These are phyloP conservation scores for Brachionus manjavacas DNA, from an alignment of 1,140 invertebrate species.

Conservation along the genomic window DNA sequence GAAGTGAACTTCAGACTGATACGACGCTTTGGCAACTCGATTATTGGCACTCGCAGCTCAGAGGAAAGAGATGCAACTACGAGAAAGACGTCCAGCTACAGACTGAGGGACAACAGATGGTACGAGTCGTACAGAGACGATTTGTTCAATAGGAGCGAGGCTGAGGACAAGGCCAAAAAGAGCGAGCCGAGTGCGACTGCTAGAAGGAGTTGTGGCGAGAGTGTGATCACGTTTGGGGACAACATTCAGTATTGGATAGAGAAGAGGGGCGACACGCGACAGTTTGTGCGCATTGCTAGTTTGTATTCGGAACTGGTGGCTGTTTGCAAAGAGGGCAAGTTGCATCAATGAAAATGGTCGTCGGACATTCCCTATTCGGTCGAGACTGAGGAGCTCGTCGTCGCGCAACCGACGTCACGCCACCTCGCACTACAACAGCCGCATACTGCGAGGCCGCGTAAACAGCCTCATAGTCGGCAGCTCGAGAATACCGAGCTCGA, in stretches of 20 bases:
- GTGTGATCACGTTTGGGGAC: conserved; percentile 83
- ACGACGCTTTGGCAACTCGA: conserved; percentile 12
- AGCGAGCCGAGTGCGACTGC: conserved; percentile 64
- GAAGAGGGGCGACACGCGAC: conserved; percentile 56
- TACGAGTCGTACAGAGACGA: conserved; percentile 36
- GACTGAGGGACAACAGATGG: conserved; percentile 29
- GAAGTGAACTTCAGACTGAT: conserved; percentile 17
- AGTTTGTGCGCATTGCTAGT: conserved; percentile 69
- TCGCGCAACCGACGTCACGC: not conserved
- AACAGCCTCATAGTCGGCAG: conserved; percentile 19
- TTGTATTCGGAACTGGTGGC: conserved; percentile 90
- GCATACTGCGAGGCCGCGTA: conserved; percentile 4
- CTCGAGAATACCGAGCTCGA: conserved; percentile 62
- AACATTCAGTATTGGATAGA: conserved; percentile 89
- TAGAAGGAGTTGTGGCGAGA: not conserved
- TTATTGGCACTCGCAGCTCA: not conserved
- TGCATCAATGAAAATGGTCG: conserved; percentile 96
- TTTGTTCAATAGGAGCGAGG: conserved; percentile 7
- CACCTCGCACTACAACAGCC: not conserved
- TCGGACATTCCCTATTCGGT: conserved; percentile 73
- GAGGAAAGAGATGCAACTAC: not conserved
- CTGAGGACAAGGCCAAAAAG: conserved; percentile 63
- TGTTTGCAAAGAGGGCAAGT: conserved; percentile 75
- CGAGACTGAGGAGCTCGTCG: not conserved
- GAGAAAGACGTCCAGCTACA: not conserved